Conservation (phyloP, 2,888 invertebrate genomes). For the Sericinus montela region DNA sequence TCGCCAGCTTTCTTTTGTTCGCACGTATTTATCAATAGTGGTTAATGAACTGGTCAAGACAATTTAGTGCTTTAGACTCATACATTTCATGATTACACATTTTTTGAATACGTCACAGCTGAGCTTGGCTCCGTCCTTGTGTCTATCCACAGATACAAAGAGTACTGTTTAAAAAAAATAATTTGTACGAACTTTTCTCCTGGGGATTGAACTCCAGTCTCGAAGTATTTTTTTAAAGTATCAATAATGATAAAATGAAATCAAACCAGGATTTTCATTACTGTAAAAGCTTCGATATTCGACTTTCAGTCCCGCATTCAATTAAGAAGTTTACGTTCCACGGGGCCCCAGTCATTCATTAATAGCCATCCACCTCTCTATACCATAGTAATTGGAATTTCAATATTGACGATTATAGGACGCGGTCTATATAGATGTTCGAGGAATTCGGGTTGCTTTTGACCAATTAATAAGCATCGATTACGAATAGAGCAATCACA, state of each 20-base stretch:
- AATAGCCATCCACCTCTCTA: background rate
- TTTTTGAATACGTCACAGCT: no score
- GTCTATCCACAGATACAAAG: no score
- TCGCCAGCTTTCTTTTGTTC: no score
- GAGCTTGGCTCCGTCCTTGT: no score
- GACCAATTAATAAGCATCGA: background rate
- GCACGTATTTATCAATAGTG: no score
- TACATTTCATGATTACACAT: no score
- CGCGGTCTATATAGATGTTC: background rate
- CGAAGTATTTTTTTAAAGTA: no score
- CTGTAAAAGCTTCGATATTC: conserved; percentile 2
- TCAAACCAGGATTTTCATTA: background rate
- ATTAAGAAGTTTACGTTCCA: background rate
- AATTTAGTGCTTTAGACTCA: no score
- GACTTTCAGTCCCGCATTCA: background rate
- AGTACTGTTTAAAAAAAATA: no score
- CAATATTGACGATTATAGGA: background rate
- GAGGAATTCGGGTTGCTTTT: background rate
- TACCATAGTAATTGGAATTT: background rate
- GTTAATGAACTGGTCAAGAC: no score
- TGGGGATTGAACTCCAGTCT: no score
- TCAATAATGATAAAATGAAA: background rate
- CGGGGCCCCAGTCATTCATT: background rate
- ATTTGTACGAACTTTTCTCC: no score
- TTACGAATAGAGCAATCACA: background rate